Evolutionary conservation across 2,113 vertebrate genomes (phyloP).

Genomic region (Vimba vimba): DNA sequence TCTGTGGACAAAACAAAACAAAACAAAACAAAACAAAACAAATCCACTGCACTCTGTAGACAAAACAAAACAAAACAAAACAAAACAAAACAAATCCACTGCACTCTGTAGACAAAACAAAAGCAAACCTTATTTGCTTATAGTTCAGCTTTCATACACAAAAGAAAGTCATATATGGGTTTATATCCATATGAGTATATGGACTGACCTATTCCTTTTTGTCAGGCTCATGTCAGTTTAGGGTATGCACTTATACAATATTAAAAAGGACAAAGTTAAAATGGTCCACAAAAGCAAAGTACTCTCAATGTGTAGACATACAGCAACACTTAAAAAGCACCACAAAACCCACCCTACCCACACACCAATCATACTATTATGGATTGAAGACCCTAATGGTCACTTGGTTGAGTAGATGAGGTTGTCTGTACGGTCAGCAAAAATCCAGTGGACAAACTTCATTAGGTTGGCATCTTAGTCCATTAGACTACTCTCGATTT

Average conservation of each 20-base stretch:
- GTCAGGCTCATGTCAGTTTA: slow-evolving; percentile 9
- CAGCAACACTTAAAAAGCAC: slow-evolving; percentile 60
- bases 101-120: no score
- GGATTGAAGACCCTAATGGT: slow-evolving; percentile 44
- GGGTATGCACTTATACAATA: slow-evolving; percentile 40
- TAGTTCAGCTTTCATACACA: neutral
- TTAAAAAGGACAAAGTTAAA: slow-evolving; percentile 47
- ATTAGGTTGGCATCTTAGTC: slow-evolving; percentile 54
- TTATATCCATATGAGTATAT: neutral
- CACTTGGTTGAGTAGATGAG: slow-evolving; percentile 47
- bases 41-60: neutral
- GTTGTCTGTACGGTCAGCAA: slow-evolving; percentile 55
- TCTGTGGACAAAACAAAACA: neutral
- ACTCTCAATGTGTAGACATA: slow-evolving; percentile 43
- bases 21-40: no score
- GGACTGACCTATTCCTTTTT: neutral
- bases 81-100: no score
- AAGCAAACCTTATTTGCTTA: neutral
- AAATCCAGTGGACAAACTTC: slow-evolving; percentile 55
- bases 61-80: no score
- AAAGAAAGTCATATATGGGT: no score
- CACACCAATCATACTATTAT: slow-evolving; percentile 45
- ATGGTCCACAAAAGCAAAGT: slow-evolving; percentile 46
- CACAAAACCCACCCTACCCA: slow-evolving; percentile 43
- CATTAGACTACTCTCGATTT: slow-evolving; percentile 49